phyloP scores from a whole-genome alignment of 1,140 invertebrate genomes.

The Drosophila albomicans region DNA sequence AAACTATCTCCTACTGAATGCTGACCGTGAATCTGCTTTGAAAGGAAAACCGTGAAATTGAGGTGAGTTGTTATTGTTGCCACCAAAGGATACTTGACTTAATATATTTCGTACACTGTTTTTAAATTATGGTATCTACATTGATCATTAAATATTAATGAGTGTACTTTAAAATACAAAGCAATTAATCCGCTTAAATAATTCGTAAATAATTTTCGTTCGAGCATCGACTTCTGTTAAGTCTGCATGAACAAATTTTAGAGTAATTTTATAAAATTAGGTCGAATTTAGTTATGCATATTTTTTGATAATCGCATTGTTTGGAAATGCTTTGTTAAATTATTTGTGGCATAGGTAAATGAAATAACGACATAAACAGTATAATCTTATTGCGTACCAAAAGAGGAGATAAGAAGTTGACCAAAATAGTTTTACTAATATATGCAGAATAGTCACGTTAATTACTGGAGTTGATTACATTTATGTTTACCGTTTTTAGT shows the following conservation, averaged over 20 bases:
- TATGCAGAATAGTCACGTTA: no score
- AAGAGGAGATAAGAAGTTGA: no score
- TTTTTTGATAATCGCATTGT: not conserved
- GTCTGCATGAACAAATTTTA: not conserved
- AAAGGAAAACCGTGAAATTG: not conserved
- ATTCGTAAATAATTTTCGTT: not conserved
- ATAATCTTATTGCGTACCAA: no score
- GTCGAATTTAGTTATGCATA: no score
- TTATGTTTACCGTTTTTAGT: no score
- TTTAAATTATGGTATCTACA: slow-evolving; percentile 29
- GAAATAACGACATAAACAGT: no score
- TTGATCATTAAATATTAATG: not conserved
- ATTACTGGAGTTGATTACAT: no score
- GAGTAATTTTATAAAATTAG: no score
- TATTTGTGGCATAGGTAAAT: no score
- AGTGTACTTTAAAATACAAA: slow-evolving; percentile 1
- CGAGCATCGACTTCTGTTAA: not conserved
- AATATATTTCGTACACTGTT: not conserved
- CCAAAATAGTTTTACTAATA: no score
- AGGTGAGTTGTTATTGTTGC: slow-evolving; percentile 7
- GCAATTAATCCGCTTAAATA: not conserved
- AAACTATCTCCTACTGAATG: slow-evolving; percentile 10
- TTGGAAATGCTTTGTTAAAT: not conserved
- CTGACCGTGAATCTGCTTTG: slow-evolving; percentile 10
- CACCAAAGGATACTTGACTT: not conserved